phyloP scores from a whole-genome alignment of 2,113 vertebrate genomes.

The Mastomys natalensis region DNA sequence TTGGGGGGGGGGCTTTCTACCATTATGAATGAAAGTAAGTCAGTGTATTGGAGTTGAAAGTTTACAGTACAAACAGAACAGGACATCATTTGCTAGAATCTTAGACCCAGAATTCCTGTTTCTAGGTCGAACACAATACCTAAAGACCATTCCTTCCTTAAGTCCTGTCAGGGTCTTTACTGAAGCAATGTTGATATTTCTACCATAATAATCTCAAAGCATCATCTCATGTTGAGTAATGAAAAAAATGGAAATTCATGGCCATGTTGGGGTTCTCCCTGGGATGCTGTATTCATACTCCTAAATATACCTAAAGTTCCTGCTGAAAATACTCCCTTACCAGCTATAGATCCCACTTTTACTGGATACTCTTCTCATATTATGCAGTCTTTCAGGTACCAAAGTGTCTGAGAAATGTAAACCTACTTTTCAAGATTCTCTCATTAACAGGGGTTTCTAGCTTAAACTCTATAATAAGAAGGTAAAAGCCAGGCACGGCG shows the following conservation, averaged over 20 bases:
- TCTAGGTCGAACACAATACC: not conserved
- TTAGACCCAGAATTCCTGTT: too few species aligned
- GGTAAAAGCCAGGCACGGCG: not conserved
- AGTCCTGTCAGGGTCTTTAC: not conserved
- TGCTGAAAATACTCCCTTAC: not conserved
- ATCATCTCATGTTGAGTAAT: not conserved
- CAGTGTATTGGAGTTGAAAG: not conserved
- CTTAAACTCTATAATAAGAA: not conserved
- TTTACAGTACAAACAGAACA: not conserved
- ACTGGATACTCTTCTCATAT: not conserved
- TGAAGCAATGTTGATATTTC: not conserved
- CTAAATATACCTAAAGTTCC: not conserved
- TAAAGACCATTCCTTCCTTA: not conserved
- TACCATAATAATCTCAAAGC: not conserved
- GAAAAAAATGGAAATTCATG: not conserved
- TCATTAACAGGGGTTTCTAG: not conserved
- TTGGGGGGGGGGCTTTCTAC: not conserved
- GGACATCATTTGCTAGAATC: not conserved
- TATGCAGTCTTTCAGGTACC: too few species aligned
- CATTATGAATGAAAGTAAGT: not conserved
- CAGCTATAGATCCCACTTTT: not conserved
- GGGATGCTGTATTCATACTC: not conserved
- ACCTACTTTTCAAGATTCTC: not conserved
- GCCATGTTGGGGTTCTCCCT: not conserved
- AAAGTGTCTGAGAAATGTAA: not conserved